A percentile compares a stretch with the other conserved stretches of the same genome.
These are phyloP conservation scores for Anthonomus grandis DNA, from an alignment of 1,140 invertebrate species.

Conservation along the genomic window DNA sequence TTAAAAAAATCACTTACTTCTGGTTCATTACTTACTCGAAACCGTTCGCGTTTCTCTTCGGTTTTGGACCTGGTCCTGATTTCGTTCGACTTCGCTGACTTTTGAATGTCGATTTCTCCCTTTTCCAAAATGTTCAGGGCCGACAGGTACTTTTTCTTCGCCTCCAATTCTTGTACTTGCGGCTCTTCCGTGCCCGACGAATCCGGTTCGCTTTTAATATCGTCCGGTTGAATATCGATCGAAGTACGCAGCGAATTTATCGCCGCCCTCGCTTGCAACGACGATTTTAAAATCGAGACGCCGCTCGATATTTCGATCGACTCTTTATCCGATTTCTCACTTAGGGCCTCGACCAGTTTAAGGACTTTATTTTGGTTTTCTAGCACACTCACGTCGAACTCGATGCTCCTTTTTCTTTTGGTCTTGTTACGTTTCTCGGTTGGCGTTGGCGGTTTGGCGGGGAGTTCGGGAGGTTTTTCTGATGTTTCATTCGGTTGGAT, in stretches of 20 bases:
- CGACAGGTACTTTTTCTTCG: conserved; percentile 39
- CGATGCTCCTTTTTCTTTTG: conserved; percentile 14
- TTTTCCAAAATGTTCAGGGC: conserved; percentile 42
- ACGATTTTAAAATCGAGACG: conserved; percentile 5
- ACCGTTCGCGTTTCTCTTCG: conserved; percentile 36
- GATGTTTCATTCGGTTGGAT: neutral
- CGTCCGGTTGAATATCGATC: conserved; percentile 12
- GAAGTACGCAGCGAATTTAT: conserved; percentile 11
- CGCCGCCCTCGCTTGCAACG: conserved; percentile 10
- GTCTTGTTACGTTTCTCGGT: conserved; percentile 3
- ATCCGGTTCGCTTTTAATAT: conserved; percentile 48
- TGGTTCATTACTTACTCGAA: conserved; percentile 16
- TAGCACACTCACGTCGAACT: neutral
- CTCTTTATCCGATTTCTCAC: conserved; percentile 18
- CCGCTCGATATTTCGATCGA: too few species aligned
- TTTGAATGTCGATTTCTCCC: conserved; percentile 26
- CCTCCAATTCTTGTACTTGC: conserved; percentile 37
- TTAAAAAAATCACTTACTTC: conserved; percentile 3
- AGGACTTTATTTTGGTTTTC: conserved; percentile 23
- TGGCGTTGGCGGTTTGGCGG: too few species aligned
- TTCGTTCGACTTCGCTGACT: conserved; percentile 29
- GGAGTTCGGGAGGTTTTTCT: too few species aligned
- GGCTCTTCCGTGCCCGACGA: conserved; percentile 21
- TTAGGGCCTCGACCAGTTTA: conserved; percentile 27
- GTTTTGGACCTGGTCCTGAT: conserved; percentile 41